phyloP scores from a whole-genome alignment of 2,888 invertebrate genomes.

The Drosophila affinis region DNA sequence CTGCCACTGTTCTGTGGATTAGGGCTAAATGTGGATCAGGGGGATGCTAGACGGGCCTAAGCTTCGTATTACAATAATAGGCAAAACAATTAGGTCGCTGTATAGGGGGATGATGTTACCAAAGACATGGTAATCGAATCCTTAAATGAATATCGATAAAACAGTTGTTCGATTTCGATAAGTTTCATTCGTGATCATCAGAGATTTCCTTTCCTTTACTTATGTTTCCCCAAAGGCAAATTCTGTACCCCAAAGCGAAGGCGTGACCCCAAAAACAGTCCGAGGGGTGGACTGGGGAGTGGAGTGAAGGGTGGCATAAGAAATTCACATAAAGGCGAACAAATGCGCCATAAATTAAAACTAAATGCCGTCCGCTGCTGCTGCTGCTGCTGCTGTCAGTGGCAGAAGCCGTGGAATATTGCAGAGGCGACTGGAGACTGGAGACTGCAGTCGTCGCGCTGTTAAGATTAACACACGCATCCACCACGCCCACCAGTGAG shows the following conservation, averaged over 20 bases:
- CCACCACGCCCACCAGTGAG: constrained; percentile 43
- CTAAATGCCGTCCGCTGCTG: constrained; percentile 70
- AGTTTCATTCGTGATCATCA: background rate
- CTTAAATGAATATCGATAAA: no score
- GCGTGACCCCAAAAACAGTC: constrained; percentile 31
- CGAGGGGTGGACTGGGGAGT: background rate
- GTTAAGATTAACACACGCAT: constrained; percentile 66
- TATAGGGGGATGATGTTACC: no score
- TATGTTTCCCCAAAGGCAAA: background rate
- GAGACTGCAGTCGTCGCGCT: constrained; percentile 64
- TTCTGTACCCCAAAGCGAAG: constrained; percentile 3
- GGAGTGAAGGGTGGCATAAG: background rate
- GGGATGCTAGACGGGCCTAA: no score
- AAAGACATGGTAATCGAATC: no score
- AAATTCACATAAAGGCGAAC: constrained; percentile 54
- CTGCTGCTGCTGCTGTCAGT: constrained; percentile 58
- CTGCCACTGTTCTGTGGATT: background rate
- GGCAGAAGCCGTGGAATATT: constrained; percentile 62
- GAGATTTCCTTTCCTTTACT: background rate
- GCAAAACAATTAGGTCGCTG: background rate
- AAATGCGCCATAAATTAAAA: constrained; percentile 78
- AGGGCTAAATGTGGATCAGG: background rate
- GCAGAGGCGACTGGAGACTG: constrained; percentile 25
- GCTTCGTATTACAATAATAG: background rate
- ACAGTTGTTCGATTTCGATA: background rate